Evolutionary conservation across 2,797 vertebrate genomes (phyloP), one percentile per base, ranked within the genome.

Genomic region (Avahi laniger): DNA sequence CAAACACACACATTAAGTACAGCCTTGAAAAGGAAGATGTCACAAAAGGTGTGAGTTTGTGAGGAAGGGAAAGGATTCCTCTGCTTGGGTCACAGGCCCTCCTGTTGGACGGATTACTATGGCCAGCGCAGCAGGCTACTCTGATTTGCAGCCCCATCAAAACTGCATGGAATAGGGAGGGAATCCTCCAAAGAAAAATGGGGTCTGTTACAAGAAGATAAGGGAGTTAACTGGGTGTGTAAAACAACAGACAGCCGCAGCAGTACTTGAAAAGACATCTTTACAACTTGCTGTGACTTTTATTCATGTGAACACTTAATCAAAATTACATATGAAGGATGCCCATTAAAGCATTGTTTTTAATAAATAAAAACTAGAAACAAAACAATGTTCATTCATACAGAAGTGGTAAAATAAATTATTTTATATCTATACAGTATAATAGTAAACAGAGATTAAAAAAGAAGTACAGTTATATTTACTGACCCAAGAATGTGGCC

Each of bases 361-460:
- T 43, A 73, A 12, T 83, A 78, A 88, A 91, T 17, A 70, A 82
- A 89, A 96, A 43, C n/a, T 38, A 24, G 83, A 89, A 80, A 75
- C 26, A 43, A 78, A 30, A n/a, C n/a, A 75, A 15, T 79, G 38
- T 59, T 50, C 0, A 85, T 28, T n/a, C 13, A 20, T 9, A 85
- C 41, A 93, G 28, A 80, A 65, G 50, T 57, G 52, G 33, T 54
- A 57, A 35, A 75, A 79, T 61, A 54, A 76, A 70, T 75, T 46
- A 26, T 78, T 87, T 70, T 76, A 14, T 48, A 70, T 70, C 28
- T 24, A 41, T 30, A 54, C 0, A 92, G 12, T 30, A 30, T 43
- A 67, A 72, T 35, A 41, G 17, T 22, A 82, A 81, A 35, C 7
- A 72, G 35, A 0, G n/a, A 65, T 67, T 81, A 24, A 22, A 61